Evolutionary conservation across 2,797 vertebrate species (phyloP).

Genomic region (Platyrinchus mystaceus): DNA sequence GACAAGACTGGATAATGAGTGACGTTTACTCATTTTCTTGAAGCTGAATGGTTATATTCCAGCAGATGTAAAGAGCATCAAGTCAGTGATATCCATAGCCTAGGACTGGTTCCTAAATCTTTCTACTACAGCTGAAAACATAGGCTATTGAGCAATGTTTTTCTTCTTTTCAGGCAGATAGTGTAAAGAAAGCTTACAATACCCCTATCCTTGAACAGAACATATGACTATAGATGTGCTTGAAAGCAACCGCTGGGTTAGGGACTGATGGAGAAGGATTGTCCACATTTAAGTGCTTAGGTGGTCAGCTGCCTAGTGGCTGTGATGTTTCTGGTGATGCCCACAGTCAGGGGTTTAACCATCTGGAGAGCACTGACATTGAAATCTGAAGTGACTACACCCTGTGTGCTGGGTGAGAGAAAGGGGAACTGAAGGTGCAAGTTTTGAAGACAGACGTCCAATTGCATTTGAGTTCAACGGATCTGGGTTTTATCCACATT

Average conservation of each 20-base stretch:
- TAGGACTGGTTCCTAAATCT: not conserved
- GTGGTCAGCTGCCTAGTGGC: not conserved
- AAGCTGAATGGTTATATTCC: not conserved
- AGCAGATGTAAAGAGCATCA: not conserved
- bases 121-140: not conserved
- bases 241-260: not conserved
- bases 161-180: not conserved
- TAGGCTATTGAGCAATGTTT: not conserved
- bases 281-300: not conserved
- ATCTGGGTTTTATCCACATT: not conserved
- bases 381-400: not conserved
- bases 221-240: accelerated
- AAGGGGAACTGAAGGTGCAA: not conserved
- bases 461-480: not conserved
- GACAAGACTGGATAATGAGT: not conserved
- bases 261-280: not conserved
- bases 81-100: not conserved
- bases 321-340: not conserved
- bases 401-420: not conserved
- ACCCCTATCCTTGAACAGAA: not conserved
- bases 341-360: not conserved
- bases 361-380: accelerated
- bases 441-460: not conserved
- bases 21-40: not conserved
- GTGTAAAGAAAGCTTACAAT: not conserved